Evolutionary conservation across 1,140 invertebrate species (phyloP).

Genomic region (Chlorops oryzae): DNA sequence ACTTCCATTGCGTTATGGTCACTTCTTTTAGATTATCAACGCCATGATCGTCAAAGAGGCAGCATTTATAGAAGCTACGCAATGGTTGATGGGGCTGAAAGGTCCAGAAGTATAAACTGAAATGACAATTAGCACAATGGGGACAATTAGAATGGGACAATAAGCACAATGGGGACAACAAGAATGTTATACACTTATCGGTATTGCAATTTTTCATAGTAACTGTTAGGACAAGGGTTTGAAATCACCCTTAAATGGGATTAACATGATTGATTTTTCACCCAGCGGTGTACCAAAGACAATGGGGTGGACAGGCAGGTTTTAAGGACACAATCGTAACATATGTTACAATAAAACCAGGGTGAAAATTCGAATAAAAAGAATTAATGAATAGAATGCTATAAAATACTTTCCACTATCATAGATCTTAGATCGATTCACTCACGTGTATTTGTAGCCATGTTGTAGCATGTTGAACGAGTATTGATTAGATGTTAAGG

Average conservation of each 20-base stretch:
- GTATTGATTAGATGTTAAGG: constrained; percentile 32
- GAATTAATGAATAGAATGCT: too few species aligned
- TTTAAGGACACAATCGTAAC: too few species aligned
- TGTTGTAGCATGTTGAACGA: constrained; percentile 44
- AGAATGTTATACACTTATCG: constrained; percentile 1
- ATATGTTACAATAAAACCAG: too few species aligned
- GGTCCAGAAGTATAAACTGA: constrained; percentile 43
- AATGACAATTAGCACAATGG: too few species aligned
- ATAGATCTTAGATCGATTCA: too few species aligned
- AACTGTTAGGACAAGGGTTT: too few species aligned
- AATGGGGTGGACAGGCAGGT: too few species aligned
- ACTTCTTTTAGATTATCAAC: constrained; percentile 55
- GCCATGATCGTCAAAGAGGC: constrained; percentile 54
- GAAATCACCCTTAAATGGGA: too few species aligned
- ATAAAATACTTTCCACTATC: too few species aligned
- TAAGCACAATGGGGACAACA: background rate
- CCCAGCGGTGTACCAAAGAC: too few species aligned
- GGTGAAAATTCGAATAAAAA: too few species aligned
- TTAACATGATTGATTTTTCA: too few species aligned
- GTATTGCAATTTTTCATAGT: background rate
- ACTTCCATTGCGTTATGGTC: constrained; percentile 56
- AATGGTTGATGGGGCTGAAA: constrained; percentile 42
- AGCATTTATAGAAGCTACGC: constrained; percentile 43
- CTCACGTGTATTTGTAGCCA: constrained; percentile 46
- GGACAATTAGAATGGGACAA: background rate